Evolutionary conservation across 2,888 invertebrate genomes (phyloP).

Genomic region (Heliconius charithonia): DNA sequence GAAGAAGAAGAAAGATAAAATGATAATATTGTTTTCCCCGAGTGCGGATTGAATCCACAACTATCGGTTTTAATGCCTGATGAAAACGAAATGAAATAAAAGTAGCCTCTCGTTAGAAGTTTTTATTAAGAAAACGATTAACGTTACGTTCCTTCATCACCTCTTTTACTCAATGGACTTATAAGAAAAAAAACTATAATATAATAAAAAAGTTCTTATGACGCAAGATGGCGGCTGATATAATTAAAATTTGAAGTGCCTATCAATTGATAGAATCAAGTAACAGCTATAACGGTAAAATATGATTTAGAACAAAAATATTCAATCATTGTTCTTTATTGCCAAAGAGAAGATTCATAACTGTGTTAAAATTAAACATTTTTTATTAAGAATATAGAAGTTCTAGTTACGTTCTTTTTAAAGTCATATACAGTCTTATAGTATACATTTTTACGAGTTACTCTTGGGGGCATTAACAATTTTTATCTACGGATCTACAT

Average conservation of each 20-base stretch:
- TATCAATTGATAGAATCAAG: slow-evolving; percentile 17
- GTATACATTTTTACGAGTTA: no score
- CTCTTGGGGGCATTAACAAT: no score
- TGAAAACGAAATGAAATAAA: no score
- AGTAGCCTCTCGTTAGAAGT: no score
- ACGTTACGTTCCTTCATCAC: no score
- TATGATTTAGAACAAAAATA: slow-evolving; percentile 16
- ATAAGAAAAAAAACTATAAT: background rate
- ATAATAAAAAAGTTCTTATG: background rate
- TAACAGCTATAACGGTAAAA: slow-evolving; percentile 3
- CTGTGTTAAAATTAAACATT: background rate
- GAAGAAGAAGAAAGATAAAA: no score
- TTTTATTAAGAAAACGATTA: no score
- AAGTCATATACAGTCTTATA: no score
- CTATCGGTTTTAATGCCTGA: no score
- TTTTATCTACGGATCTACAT: no score
- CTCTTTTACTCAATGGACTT: background rate
- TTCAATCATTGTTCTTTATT: slow-evolving; percentile 14
- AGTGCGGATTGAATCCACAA: no score
- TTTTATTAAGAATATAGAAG: background rate
- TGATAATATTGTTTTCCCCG: no score
- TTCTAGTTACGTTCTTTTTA: background rate
- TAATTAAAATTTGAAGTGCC: background rate
- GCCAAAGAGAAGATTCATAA: background rate
- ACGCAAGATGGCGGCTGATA: background rate